A percentile compares a stretch with the other conserved stretches of the same genome.
phyloP scores from a whole-genome alignment of 2,888 invertebrate genomes.

The Phlogophora meticulosa region DNA sequence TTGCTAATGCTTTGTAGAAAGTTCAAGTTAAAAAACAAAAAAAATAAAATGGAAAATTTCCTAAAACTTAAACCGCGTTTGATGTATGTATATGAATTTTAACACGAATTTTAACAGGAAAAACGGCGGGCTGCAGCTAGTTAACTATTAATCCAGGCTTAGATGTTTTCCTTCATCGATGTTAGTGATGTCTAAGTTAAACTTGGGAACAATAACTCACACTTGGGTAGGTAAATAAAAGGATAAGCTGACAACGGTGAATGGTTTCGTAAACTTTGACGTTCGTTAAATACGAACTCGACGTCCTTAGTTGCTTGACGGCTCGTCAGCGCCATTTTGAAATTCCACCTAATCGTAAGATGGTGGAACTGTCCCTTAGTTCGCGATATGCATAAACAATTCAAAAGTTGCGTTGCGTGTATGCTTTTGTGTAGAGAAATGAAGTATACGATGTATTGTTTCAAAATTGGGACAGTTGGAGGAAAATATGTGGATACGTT shows the following conservation, averaged over 20 bases:
- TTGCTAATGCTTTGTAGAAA: too few relatives aligned
- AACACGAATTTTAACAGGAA: too few relatives aligned
- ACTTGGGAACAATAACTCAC: too few relatives aligned
- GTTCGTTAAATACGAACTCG: not conserved
- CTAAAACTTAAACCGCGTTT: too few relatives aligned
- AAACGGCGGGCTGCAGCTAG: too few relatives aligned
- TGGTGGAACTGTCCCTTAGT: not conserved
- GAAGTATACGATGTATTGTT: constrained; percentile 32
- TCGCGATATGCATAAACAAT: constrained; percentile 49
- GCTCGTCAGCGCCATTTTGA: constrained; percentile 5
- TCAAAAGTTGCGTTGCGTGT: constrained; percentile 44
- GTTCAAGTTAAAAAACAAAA: too few relatives aligned
- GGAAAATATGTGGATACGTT: constrained; percentile 8
- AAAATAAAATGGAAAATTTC: too few relatives aligned
- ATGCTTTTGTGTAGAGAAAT: constrained; percentile 15
- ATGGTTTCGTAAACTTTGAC: not conserved
- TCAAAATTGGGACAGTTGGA: constrained; percentile 10
- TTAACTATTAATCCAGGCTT: too few relatives aligned
- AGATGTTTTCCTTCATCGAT: too few relatives aligned
- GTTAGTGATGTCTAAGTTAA: too few relatives aligned
- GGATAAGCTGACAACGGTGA: too few relatives aligned
- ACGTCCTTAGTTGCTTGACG: not conserved
- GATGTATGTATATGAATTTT: too few relatives aligned
- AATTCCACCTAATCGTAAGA: not conserved
- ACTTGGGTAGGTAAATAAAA: not conserved